Conservation (phyloP, 2,113 vertebrate species). For the Alethe castanea region DNA sequence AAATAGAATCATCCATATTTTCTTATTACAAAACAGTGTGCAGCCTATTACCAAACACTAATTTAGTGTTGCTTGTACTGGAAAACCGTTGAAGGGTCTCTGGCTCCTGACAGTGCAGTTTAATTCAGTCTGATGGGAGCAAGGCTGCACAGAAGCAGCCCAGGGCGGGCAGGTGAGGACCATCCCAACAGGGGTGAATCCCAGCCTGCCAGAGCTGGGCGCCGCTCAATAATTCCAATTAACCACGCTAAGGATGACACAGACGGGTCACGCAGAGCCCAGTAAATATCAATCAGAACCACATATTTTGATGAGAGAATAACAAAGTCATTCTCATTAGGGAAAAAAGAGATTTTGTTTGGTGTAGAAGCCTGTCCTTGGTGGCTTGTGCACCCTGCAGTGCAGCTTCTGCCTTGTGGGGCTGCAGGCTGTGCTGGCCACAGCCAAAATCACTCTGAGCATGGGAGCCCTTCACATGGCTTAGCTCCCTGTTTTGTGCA, state of each 20-base stretch:
- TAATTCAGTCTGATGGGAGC: neutral
- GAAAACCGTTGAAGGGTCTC: constrained; percentile 7
- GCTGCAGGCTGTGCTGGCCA: neutral
- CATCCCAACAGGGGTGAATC: constrained; percentile 7
- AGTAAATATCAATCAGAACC: neutral
- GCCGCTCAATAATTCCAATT: constrained; percentile 33
- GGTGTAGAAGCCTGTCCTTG: neutral
- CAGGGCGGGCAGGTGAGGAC: neutral
- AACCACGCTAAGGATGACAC: neutral
- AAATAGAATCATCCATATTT: constrained; percentile 70
- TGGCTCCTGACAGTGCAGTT: neutral
- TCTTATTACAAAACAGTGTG: constrained; percentile 70
- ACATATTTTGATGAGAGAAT: neutral
- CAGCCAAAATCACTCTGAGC: neutral
- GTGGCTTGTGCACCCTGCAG: neutral
- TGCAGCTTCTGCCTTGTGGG: neutral
- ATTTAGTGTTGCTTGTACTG: constrained; percentile 29
- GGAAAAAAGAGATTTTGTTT: neutral
- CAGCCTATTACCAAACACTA: constrained; percentile 51
- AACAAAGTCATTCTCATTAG: neutral
- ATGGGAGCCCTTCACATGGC: fast-evolving
- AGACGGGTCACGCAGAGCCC: neutral
- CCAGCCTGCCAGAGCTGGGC: neutral
- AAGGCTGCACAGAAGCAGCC: neutral
- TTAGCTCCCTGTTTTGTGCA: fast-evolving